Evolutionary conservation across 2,797 vertebrate genomes (phyloP), one percentile per base, ranked within the genome.

Genomic region (Myotis daubentonii): DNA sequence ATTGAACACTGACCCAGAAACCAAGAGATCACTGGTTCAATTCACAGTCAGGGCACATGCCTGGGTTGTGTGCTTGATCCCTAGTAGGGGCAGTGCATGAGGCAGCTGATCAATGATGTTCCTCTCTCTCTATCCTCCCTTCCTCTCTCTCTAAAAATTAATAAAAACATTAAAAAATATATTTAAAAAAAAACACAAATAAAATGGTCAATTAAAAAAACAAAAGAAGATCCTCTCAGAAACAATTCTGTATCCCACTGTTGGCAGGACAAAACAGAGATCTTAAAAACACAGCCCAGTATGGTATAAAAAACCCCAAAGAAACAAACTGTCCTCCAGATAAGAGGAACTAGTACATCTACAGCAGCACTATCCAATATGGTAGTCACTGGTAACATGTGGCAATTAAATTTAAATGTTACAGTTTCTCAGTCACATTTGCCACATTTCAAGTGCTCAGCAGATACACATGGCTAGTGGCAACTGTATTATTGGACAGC

Each of bases 341-440:
- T 60, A 44, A 89, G 19, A 72, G n/a, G 28, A 78, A 57, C n/a
- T 44, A 33, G n/a, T 0, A 44, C 47, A 60, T 53, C n/a, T 49
- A 70, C 19, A 87, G 62, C 3, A 23, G 20, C 17, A 74, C 28
- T 49, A 44, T 66, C 8, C 15, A 85, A 20, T 38, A 33, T 0
- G 4, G 72, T 0, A 82, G 72, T 30, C 36, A 57, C 53, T 20
- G 72, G 87, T 23, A 23, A 53, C 41, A 70, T 7, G 30, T 38
- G 25, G 30, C n/a, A 92, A 79, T 84, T 84, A 80, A 87, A 93
- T 33, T 82, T 72, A n/a, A 74, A 81, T 60, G 33, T 60, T 75
- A 51, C 41, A 36, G 38, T 86, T 72, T 81, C 53, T 71, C 30
- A 60, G 60, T 65, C 51, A n/a, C 25, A 85, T 92, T 55, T 91